A percentile compares a stretch with the other conserved stretches of the same genome.
phyloP scores from a whole-genome alignment of 2,797 vertebrate genomes.

The Mycteria americana region DNA sequence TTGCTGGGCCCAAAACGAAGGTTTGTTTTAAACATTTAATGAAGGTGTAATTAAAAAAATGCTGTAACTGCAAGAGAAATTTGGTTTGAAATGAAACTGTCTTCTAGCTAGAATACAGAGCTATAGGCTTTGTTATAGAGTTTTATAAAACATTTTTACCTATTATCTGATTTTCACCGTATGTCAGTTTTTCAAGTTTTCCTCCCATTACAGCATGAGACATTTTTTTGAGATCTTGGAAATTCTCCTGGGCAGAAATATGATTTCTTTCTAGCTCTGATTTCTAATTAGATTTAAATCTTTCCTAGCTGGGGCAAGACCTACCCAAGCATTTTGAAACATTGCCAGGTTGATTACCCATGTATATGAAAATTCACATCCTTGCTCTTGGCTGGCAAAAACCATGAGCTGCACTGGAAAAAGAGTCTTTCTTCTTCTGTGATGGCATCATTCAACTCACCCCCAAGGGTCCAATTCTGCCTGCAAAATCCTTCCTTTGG shows the following conservation, averaged over 20 bases:
- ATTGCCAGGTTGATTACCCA: neutral
- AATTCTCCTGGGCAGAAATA: constrained; percentile 13
- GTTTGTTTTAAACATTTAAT: neutral
- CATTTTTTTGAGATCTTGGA: neutral
- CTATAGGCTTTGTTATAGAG: neutral
- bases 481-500: neutral
- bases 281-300: constrained; percentile 23
- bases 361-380: neutral
- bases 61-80: neutral
- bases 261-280: neutral
- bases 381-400: neutral
- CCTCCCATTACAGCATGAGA: neutral
- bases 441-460: neutral
- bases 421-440: neutral
- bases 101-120: neutral
- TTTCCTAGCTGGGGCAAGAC: constrained; percentile 8
- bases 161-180: neutral
- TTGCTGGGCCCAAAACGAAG: neutral
- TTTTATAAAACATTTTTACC: neutral
- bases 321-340: neutral
- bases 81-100: neutral
- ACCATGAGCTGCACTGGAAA: neutral
- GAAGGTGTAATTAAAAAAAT: neutral
- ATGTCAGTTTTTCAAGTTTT: neutral
- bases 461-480: neutral